These are phyloP conservation scores for Charaxes varanes DNA, from an alignment of 1,140 invertebrate species.

Conservation along the genomic window DNA sequence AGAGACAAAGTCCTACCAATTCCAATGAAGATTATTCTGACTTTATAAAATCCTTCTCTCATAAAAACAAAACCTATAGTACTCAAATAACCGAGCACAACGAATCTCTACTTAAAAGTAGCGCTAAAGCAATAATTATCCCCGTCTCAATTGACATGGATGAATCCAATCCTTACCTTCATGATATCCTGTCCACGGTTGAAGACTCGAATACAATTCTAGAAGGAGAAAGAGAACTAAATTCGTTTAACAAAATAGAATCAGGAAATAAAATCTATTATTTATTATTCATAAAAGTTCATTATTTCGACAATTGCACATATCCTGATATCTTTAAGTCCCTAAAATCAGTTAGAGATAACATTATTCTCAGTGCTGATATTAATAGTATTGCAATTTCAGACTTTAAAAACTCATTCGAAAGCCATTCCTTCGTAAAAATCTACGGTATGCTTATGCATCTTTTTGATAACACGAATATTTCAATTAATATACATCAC, in stretches of 20 bases:
- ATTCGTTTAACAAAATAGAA: constrained; percentile 2
- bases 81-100: constrained; percentile 8
- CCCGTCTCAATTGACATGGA: constrained; percentile 21
- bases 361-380: too few species aligned
- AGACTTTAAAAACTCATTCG: constrained; percentile 23
- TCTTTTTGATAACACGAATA: constrained; percentile 14
- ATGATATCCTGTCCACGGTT: constrained; percentile 9
- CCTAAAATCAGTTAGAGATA: too few species aligned
- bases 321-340: too few species aligned
- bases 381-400: constrained; percentile 14
- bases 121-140: constrained; percentile 8
- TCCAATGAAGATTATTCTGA: neutral
- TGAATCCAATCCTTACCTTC: constrained; percentile 15
- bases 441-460: constrained; percentile 15
- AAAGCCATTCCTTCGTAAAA: constrained; percentile 16
- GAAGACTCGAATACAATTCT: constrained; percentile 2
- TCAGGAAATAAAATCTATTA: constrained; percentile 19
- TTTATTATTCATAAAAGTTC: constrained; percentile 24
- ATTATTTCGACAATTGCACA: constrained; percentile 24
- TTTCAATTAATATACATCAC: constrained; percentile 13
- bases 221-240: constrained; percentile 16
- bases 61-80: constrained; percentile 3
- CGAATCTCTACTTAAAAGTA: constrained; percentile 1
- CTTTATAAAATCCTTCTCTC: constrained; percentile 27
- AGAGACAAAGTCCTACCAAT: too few species aligned